These are phyloP conservation scores for Oscheius myriophilus DNA, from an alignment of 2,888 invertebrate genomes.

Conservation along the genomic window DNA sequence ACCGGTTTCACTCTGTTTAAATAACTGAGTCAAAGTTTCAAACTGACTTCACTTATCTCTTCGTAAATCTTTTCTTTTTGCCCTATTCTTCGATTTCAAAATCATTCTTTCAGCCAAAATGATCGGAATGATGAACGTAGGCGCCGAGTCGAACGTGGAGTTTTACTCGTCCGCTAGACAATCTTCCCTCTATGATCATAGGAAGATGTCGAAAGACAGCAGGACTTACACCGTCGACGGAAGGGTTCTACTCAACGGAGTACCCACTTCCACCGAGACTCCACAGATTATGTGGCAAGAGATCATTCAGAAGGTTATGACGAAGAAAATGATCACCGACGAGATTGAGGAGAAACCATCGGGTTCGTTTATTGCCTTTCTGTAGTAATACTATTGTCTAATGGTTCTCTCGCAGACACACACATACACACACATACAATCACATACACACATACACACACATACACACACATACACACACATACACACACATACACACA, in stretches of 20 bases:
- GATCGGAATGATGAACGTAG: slow-evolving; percentile 61
- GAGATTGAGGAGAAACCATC: slow-evolving; percentile 9
- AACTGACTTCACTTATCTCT: too few relatives aligned
- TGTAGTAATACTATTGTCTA: too few relatives aligned
- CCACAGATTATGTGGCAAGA: slow-evolving; percentile 47
- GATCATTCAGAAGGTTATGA: slow-evolving; percentile 40
- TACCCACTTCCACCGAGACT: slow-evolving; percentile 33
- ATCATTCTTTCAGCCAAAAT: slow-evolving; percentile 24
- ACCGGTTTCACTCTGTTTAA: too few relatives aligned
- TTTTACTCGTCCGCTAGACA: slow-evolving; percentile 47
- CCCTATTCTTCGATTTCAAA: too few relatives aligned
- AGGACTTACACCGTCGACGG: slow-evolving; percentile 46
- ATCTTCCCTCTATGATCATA: slow-evolving; percentile 42
- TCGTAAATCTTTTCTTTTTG: too few relatives aligned
- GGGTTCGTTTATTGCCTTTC: too few relatives aligned
- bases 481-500: too few relatives aligned
- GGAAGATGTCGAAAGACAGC: slow-evolving; percentile 39
- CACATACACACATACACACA: too few relatives aligned
- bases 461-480: too few relatives aligned
- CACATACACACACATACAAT: too few relatives aligned
- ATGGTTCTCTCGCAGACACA: too few relatives aligned
- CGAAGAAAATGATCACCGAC: slow-evolving; percentile 38
- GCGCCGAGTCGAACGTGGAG: slow-evolving; percentile 45
- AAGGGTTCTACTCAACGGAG: slow-evolving; percentile 46
- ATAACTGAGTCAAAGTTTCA: too few relatives aligned